phyloP scores from a whole-genome alignment of 2,113 vertebrate genomes.

The Shinisaurus crocodilurus region DNA sequence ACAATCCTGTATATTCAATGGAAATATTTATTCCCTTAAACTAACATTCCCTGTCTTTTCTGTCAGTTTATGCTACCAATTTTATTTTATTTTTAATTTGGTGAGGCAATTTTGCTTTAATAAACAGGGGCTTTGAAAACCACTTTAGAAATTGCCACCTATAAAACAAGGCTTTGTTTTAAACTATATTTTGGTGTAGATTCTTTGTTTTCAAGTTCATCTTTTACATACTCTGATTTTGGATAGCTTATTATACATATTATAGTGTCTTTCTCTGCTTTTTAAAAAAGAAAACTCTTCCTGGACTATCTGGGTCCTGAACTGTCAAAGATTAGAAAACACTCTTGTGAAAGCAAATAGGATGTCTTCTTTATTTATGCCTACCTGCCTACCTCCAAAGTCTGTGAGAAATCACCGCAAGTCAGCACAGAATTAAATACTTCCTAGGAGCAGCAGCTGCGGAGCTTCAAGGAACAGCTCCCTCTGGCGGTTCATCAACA shows the following conservation, averaged over 20 bases:
- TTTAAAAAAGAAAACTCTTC: slow-evolving; percentile 11
- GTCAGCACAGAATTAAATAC: background rate
- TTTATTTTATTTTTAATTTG: no score
- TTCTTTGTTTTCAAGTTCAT: background rate
- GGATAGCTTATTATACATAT: background rate
- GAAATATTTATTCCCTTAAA: background rate
- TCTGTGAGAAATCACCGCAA: background rate
- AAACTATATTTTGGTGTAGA: background rate
- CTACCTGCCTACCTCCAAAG: background rate
- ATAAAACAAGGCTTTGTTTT: background rate
- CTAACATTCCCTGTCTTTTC: background rate
- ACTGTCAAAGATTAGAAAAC: slow-evolving; percentile 27
- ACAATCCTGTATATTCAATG: background rate
- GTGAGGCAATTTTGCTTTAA: background rate
- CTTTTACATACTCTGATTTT: background rate
- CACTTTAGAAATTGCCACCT: background rate
- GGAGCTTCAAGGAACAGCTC: background rate
- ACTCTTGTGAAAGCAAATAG: slow-evolving; percentile 7
- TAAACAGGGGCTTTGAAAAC: background rate
- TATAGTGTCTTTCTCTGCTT: slow-evolving; percentile 1
- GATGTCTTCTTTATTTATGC: slow-evolving; percentile 14
- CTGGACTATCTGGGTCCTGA: slow-evolving; percentile 31
- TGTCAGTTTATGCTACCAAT: background rate
- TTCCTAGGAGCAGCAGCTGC: fast-evolving
- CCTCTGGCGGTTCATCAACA: background rate